These are phyloP conservation scores for Nyctalus aviator DNA, from an alignment of 2,797 vertebrate genomes.

Conservation along the genomic window DNA sequence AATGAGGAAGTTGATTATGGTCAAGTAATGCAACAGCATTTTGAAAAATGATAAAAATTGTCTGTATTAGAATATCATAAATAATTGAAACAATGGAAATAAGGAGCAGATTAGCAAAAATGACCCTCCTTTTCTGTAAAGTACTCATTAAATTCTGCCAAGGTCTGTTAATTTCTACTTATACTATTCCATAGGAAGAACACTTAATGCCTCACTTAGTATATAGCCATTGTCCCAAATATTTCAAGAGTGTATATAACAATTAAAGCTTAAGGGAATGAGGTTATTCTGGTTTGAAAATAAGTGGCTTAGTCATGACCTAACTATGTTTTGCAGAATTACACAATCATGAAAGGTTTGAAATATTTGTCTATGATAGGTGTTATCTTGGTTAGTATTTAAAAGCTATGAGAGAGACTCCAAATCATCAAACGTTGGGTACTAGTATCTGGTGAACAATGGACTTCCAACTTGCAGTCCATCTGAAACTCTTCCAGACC, in stretches of 20 bases:
- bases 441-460: not conserved
- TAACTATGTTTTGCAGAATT: slow-evolving; percentile 55
- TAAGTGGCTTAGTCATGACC: not conserved
- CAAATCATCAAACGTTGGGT: not conserved
- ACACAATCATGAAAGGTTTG: slow-evolving; percentile 44
- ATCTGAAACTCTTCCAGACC: not conserved
- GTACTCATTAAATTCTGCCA: not conserved
- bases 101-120: slow-evolving; percentile 1
- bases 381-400: slow-evolving; percentile 26
- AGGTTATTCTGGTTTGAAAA: slow-evolving; percentile 42
- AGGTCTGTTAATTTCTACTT: slow-evolving; percentile 38
- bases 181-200: not conserved
- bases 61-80: slow-evolving; percentile 60
- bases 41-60: slow-evolving; percentile 31
- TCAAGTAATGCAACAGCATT: slow-evolving; percentile 2
- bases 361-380: not conserved
- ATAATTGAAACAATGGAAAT: slow-evolving; percentile 67
- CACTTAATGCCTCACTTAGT: not conserved
- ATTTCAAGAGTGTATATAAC: not conserved
- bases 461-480: not conserved
- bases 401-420: not conserved
- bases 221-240: not conserved
- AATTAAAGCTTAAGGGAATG: slow-evolving; percentile 44
- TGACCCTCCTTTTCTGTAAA: not conserved
- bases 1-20: slow-evolving; percentile 52